A percentile compares a stretch with the other conserved stretches of the same genome.
These are phyloP conservation scores for Panulirus ornatus DNA, from an alignment of 1,140 invertebrate genomes.

Conservation along the genomic window DNA sequence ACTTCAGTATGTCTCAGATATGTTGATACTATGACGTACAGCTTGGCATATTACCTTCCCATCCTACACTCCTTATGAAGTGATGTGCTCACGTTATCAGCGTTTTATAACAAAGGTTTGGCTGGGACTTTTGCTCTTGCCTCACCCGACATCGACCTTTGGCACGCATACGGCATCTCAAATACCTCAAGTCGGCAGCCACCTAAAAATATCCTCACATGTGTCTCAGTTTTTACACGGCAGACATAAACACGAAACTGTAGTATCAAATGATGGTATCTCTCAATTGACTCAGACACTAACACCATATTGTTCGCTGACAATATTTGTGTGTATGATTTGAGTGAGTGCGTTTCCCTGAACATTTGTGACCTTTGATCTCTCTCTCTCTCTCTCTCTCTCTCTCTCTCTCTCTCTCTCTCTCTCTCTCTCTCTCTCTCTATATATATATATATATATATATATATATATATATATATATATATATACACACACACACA, in stretches of 20 bases:
- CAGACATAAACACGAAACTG: not conserved
- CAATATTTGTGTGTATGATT: not conserved
- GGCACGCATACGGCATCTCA: constrained; percentile 34
- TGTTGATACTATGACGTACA: no score
- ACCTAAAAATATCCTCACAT: constrained; percentile 45
- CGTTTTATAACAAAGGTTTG: not conserved
- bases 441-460: constrained; percentile 33
- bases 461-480: constrained; percentile 42
- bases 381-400: no score
- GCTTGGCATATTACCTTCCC: no score
- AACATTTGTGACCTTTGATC: no score
- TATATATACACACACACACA: constrained; percentile 27
- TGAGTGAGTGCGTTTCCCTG: not conserved
- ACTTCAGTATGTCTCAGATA: no score
- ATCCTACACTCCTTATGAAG: no score
- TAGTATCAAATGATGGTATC: not conserved
- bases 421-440: no score
- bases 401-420: constrained; percentile 7
- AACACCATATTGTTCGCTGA: not conserved
- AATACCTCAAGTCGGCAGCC: constrained; percentile 25
- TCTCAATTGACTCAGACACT: not conserved
- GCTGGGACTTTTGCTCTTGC: not conserved
- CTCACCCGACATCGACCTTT: constrained; percentile 22
- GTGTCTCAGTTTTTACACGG: constrained; percentile 36
- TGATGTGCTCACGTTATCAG: no score